Conservation (phyloP, 2,888 invertebrate species). For the Metopia argyrocephala region DNA sequence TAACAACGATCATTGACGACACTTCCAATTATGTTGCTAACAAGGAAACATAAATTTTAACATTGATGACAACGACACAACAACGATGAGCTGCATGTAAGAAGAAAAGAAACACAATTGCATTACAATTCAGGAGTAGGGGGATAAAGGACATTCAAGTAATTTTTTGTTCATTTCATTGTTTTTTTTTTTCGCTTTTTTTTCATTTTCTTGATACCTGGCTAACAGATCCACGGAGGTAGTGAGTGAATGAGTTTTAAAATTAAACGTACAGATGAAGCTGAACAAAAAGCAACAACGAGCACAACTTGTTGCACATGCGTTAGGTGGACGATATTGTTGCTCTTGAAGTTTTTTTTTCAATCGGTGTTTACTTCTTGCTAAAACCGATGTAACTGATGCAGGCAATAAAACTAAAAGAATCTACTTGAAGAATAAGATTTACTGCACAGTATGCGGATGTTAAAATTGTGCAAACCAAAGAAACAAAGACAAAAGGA, state of each 20-base stretch:
- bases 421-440: slow-evolving; percentile 50
- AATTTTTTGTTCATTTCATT: neutral
- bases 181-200: slow-evolving; percentile 5
- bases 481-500: slow-evolving; percentile 58
- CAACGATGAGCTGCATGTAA: slow-evolving; percentile 57
- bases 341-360: slow-evolving; percentile 10
- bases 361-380: slow-evolving; percentile 10
- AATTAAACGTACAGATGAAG: slow-evolving; percentile 36
- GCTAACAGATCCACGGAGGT: slow-evolving; percentile 52
- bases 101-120: slow-evolving; percentile 19
- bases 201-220: slow-evolving; percentile 22
- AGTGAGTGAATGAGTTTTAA: slow-evolving; percentile 59
- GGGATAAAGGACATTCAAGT: neutral
- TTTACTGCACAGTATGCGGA: slow-evolving; percentile 64
- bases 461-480: slow-evolving; percentile 58
- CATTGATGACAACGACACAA: slow-evolving; percentile 65
- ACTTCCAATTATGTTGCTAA: slow-evolving; percentile 69
- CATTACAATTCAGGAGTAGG: neutral
- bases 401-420: slow-evolving; percentile 57
- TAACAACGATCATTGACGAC: slow-evolving; percentile 68
- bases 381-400: slow-evolving; percentile 25
- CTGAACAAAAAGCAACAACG: slow-evolving; percentile 19
- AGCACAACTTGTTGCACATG: neutral
- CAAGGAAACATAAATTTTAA: slow-evolving; percentile 69
- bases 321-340: slow-evolving; percentile 13